A percentile compares a stretch with the other conserved stretches of the same genome.
These are phyloP conservation scores for Neelides sp. DNA, from an alignment of 1,140 invertebrate genomes.

Conservation along the genomic window DNA sequence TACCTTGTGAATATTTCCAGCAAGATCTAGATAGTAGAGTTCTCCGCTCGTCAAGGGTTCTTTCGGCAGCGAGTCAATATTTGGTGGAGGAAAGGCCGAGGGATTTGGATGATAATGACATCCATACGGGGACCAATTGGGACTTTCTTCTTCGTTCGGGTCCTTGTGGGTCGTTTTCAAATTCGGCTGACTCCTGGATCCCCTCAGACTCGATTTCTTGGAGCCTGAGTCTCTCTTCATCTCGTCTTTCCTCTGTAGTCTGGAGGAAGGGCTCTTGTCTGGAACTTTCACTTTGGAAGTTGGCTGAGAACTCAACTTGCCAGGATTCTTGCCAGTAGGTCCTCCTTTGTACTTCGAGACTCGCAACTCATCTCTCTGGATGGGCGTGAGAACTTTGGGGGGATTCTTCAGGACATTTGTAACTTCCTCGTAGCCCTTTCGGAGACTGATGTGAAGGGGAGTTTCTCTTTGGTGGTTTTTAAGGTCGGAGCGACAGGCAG, in stretches of 20 bases:
- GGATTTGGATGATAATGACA: constrained; percentile 75
- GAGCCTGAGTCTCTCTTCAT: constrained; percentile 33
- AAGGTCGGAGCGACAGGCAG: constrained; percentile 61
- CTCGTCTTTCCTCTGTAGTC: not conserved
- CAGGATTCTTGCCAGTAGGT: not conserved
- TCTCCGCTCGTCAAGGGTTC: constrained; percentile 76
- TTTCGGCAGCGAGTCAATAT: constrained; percentile 66
- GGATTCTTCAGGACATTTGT: constrained; percentile 57
- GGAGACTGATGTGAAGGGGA: constrained; percentile 70
- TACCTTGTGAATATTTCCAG: constrained; percentile 86
- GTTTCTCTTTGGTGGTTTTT: constrained; percentile 80
- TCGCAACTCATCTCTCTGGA: constrained; percentile 24
- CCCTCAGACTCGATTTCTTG: constrained; percentile 34
- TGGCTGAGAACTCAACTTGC: not conserved
- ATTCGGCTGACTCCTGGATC: constrained; percentile 36
- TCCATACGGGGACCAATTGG: constrained; percentile 71
- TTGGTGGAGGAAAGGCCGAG: constrained; percentile 67
- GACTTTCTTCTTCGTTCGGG: constrained; percentile 31
- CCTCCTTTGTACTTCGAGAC: constrained; percentile 25
- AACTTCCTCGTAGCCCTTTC: constrained; percentile 74
- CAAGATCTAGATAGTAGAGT: constrained; percentile 86
- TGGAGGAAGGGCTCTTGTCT: not conserved
- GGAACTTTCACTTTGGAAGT: constrained; percentile 7
- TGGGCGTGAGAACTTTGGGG: constrained; percentile 38
- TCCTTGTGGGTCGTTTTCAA: constrained; percentile 36